A percentile compares a stretch with the other conserved stretches of the same genome.
phyloP scores from a whole-genome alignment of 2,888 invertebrate species.

The Helicoverpa assulta region DNA sequence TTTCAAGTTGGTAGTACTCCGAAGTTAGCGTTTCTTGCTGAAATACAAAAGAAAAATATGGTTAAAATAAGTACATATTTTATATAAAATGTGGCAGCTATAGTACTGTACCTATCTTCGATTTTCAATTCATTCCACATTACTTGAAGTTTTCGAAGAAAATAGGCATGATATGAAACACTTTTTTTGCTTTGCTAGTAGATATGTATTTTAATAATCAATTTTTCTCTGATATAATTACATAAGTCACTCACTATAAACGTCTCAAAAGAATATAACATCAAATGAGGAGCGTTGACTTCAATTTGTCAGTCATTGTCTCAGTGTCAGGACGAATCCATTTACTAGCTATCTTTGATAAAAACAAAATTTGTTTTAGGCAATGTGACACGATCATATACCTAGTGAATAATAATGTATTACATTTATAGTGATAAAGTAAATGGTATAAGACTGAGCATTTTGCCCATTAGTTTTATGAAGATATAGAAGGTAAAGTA shows the following conservation, averaged over 20 bases:
- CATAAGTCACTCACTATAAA: background rate
- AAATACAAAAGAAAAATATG: constrained; percentile 28
- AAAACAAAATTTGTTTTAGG: constrained; percentile 11
- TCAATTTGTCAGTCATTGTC: constrained; percentile 13
- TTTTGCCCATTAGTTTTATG: no score
- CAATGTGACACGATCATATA: background rate
- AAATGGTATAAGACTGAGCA: no score
- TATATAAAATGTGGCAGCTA: background rate
- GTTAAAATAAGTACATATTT: constrained; percentile 1
- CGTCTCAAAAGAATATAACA: background rate
- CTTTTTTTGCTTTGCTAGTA: no score
- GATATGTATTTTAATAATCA: constrained; percentile 1
- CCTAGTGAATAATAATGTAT: no score
- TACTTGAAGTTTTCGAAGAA: constrained; percentile 1
- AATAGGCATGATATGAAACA: background rate
- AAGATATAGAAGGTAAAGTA: background rate
- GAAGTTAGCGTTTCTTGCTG: constrained; percentile 60
- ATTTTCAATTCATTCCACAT: no score
- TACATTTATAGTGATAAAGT: no score
- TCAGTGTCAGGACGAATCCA: constrained; percentile 27
- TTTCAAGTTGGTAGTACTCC: constrained; percentile 35
- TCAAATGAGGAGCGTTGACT: constrained; percentile 15
- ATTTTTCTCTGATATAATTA: background rate
- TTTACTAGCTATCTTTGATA: constrained; percentile 9
- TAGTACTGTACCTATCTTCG: no score